A percentile compares a stretch with the other conserved stretches of the same genome.
Conservation (phyloP, 2,797 vertebrate species). For the Leptoclinus maculatus region DNA sequence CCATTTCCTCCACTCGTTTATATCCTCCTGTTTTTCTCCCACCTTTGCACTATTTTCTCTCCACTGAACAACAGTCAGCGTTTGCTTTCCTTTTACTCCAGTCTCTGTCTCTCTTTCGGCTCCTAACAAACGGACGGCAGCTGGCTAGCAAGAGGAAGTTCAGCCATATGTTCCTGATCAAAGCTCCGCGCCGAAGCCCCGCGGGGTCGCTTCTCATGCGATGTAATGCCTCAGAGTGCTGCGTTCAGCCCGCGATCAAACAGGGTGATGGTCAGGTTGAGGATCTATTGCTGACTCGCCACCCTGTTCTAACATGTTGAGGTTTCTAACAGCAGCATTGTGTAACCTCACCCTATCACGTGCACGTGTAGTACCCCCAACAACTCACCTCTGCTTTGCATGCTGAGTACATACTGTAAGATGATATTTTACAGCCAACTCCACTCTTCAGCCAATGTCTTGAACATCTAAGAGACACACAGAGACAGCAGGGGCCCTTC, state of each 20-base stretch:
- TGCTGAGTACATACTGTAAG: background rate
- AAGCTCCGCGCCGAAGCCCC: slow-evolving; percentile 50
- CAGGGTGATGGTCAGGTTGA: slow-evolving; percentile 35
- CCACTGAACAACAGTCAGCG: background rate
- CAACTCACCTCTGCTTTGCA: background rate
- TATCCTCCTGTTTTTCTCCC: slow-evolving; percentile 20
- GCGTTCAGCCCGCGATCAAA: slow-evolving; percentile 25
- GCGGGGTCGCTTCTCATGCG: slow-evolving; percentile 56
- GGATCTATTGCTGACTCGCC: slow-evolving; percentile 8
- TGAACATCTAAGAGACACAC: background rate
- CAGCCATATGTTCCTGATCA: slow-evolving; percentile 75
- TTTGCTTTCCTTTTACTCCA: slow-evolving; percentile 21
- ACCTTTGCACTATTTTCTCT: slow-evolving; percentile 2
- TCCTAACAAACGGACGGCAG: slow-evolving; percentile 65
- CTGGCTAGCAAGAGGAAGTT: slow-evolving; percentile 66
- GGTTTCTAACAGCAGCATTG: background rate
- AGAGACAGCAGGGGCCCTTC: slow-evolving; percentile 7
- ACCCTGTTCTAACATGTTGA: background rate
- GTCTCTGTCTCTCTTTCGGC: slow-evolving; percentile 9
- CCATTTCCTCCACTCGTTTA: slow-evolving; percentile 40
- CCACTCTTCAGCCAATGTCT: slow-evolving; percentile 3
- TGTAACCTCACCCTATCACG: background rate
- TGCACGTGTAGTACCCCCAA: background rate
- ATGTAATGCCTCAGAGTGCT: slow-evolving; percentile 30
- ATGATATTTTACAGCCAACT: background rate